Evolutionary conservation across 35 echinoderm and acorn worm species (phyloP), one percentile per base, ranked within the genome.

Genomic region (Apostichopus parvimensis): DNA sequence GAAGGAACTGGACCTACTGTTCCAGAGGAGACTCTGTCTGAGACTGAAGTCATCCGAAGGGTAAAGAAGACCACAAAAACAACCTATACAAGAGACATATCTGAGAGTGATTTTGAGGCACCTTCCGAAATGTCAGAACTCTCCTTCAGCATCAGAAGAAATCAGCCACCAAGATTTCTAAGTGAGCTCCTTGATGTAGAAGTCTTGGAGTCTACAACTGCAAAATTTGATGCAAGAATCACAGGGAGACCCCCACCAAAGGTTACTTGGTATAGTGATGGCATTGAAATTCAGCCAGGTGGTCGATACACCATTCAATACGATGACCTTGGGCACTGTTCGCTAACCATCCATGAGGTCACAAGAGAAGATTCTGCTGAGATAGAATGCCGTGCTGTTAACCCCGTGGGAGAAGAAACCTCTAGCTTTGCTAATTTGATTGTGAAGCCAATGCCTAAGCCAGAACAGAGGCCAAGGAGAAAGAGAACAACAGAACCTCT

Each of bases 131-230:
- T 90, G 21, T 94, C 93, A 26, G 93, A 94, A 77, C 59, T 92
- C 9, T 92, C 95, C 45, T 78, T 91, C 7, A 73, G 92, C 70
- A 80, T 97, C 56, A 89, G 90, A 87, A 25, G 83, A 18, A 91
- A 91, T 21, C 89, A 92, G 53, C 93, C 93, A 84, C 95, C 97
- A 7, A 94, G 88, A 54, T 96, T 99, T 66, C 61, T 96, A 10
- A 99, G 95, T 96, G 97, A 99, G 73, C 90, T 99, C 24, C 88
- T 99, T 53, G 97, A 99, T 79, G 95, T 99, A 88, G 97, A 99
- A 83, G 97, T 96, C 34, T 62, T 96, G 72, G 95, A 99, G 57
- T 92, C 91, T 56, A 99, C 95, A 72, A 96, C 95, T 82, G 97
- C 95, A 75, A 96, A 94, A 78, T 96, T 99, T 93, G 93, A 99